Evolutionary conservation across 2,113 vertebrate species (phyloP), one percentile per base, ranked within the genome.

Genomic region (Hydrolagus affinis): DNA sequence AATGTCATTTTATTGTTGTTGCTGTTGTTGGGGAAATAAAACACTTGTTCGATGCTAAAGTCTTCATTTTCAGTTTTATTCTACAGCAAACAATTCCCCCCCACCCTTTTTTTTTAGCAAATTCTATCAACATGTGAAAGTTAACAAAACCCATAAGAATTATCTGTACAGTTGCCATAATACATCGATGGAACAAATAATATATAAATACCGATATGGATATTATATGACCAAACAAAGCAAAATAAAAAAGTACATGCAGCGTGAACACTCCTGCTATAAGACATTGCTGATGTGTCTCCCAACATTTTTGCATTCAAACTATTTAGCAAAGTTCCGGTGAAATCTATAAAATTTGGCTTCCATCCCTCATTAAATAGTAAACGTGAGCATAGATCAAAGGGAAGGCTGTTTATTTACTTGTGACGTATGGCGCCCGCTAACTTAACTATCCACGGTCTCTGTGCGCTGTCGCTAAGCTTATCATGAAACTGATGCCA

Each of bases 191-290:
- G 94, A 94, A 93, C 91, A 94, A 95, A 93, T 91, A 91, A 94
- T 93, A 94, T 95, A 96, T 97, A 98, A 96, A 98, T 96, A 99
- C 94, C 95, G 92, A 93, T 93, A 93, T 93, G 91, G 93, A 94
- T 94, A 93, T 94, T 94, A 95, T 93, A 96, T 94, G 94, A 95
- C 91, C 93, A 94, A 92, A 90, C 88, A 64, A 89, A 89, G 89
- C 91, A 90, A 88, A 25, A 74, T 44, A 85, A 89, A 90, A 90
- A 90, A 88, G 88, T 89, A 93, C 95, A 96, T 95, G 96, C 94
- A 89, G 90, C 90, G 91, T 94, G 93, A 94, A 93, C 91, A 92
- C 88, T 88, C 44, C 92, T 91, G 93, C 89, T 89, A 90, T 89
- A 90, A 90, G 87, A 87, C 1, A 87, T 88, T 90, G 88, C 89